phyloP scores from a whole-genome alignment of 2,888 invertebrate genomes.

The Watsonalla cultraria region DNA sequence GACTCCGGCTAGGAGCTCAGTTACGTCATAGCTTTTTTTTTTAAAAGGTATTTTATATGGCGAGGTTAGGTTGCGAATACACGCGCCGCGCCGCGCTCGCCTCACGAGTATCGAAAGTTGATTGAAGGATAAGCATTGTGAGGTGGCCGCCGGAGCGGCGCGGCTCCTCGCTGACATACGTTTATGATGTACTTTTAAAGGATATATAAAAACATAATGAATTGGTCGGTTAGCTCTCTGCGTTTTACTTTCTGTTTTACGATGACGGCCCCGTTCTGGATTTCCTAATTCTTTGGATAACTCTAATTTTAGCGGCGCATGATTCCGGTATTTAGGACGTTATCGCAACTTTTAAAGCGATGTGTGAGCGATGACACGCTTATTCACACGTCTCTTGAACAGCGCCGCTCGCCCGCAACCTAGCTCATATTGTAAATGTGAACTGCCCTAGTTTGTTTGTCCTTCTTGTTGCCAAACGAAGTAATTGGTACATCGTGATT shows the following conservation, averaged over 20 bases:
- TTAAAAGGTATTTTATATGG: neutral
- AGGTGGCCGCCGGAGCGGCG: neutral
- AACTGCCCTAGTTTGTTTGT: too few relatives aligned
- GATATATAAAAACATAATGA: constrained; percentile 13
- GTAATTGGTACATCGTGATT: too few relatives aligned
- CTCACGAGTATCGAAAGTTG: neutral
- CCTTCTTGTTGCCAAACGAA: too few relatives aligned
- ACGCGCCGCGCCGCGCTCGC: neutral
- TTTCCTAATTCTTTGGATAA: constrained; percentile 26
- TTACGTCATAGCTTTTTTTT: neutral
- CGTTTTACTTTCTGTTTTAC: constrained; percentile 26
- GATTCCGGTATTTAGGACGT: constrained; percentile 17
- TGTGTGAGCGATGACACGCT: neutral
- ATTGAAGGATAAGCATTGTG: neutral
- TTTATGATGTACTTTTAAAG: constrained; percentile 10
- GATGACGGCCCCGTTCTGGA: constrained; percentile 28
- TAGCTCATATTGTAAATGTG: too few relatives aligned
- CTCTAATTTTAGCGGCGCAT: constrained; percentile 25
- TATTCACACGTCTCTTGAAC: neutral
- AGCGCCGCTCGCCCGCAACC: too few relatives aligned
- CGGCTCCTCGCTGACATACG: neutral
- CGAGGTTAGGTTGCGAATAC: neutral
- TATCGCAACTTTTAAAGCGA: constrained; percentile 9
- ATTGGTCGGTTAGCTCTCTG: constrained; percentile 12
- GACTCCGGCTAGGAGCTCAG: constrained; percentile 9